These are phyloP conservation scores for Lophotriccus pileatus DNA, from an alignment of 2,797 vertebrate genomes.

Conservation along the genomic window DNA sequence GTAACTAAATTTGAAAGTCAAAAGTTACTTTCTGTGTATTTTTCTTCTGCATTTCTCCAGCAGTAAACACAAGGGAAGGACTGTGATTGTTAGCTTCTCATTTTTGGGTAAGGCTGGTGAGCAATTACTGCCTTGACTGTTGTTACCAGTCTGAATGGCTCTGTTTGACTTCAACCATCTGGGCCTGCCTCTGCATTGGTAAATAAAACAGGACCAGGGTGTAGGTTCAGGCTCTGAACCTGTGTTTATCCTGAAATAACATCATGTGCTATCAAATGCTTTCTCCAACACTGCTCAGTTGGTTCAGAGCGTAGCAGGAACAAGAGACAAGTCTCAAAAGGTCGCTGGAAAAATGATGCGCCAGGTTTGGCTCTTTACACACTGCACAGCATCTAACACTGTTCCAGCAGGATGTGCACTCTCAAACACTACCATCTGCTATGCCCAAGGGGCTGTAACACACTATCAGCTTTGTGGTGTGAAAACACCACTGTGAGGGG, in stretches of 20 bases:
- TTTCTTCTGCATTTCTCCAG: not conserved
- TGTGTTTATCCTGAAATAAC: not conserved
- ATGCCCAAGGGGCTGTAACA: not conserved
- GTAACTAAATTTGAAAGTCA: not conserved
- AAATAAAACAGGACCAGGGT: not conserved
- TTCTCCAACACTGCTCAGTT: not conserved
- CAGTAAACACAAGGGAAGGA: not conserved
- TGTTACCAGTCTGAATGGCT: not conserved
- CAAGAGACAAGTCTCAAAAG: not conserved
- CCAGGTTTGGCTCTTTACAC: not conserved
- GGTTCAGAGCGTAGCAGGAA: not conserved
- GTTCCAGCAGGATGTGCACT: not conserved
- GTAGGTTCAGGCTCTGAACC: not conserved
- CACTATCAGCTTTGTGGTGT: not conserved
- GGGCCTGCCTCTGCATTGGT: not conserved
- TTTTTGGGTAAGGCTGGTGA: not conserved
- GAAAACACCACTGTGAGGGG: not conserved
- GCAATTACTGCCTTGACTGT: not conserved
- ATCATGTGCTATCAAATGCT: not conserved
- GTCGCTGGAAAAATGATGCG: fast-evolving
- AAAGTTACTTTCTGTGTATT: not conserved
- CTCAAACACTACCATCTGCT: not conserved
- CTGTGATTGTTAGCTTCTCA: not conserved
- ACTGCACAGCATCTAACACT: not conserved
- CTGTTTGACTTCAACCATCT: not conserved